These are phyloP conservation scores for Drosophila mimica DNA, from an alignment of 2,888 invertebrate genomes.

Conservation along the genomic window DNA sequence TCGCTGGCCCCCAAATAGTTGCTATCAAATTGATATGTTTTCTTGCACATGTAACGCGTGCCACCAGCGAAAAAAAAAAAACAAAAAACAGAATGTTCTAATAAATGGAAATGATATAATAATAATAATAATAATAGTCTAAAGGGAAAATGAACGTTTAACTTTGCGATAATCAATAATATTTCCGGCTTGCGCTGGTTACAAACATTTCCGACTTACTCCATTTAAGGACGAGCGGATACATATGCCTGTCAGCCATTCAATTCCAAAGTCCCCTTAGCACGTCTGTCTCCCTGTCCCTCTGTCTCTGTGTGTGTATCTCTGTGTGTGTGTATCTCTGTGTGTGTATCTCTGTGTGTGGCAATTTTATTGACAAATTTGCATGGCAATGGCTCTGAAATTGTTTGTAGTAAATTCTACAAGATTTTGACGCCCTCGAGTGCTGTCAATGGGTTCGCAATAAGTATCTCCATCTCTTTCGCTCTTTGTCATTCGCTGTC, in stretches of 20 bases:
- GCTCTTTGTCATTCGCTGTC: background rate
- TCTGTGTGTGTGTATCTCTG: conserved; percentile 13
- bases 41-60: conserved; percentile 57
- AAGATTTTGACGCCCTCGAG: conserved; percentile 38
- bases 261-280: conserved; percentile 25
- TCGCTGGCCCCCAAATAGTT: conserved; percentile 34
- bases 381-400: conserved; percentile 54
- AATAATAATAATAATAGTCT: conserved; percentile 46
- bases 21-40: conserved; percentile 69
- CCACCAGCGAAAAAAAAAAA: conserved; percentile 26
- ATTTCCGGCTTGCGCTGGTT: conserved; percentile 50
- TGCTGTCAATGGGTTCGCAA: conserved; percentile 49
- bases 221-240: conserved; percentile 12
- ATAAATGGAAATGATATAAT: conserved; percentile 60
- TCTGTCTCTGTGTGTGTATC: conserved; percentile 15
- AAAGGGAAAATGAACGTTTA: conserved; percentile 47
- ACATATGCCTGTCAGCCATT: conserved; percentile 40
- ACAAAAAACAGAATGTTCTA: conserved; percentile 23
- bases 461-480: background rate
- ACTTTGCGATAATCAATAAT: conserved; percentile 74
- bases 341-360: conserved; percentile 20
- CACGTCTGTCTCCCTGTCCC: conserved; percentile 16
- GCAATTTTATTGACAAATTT: conserved; percentile 69
- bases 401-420: conserved; percentile 44
- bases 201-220: conserved; percentile 21